Conservation (phyloP, 2,888 invertebrate genomes). For the Meteorus cinctellus region DNA sequence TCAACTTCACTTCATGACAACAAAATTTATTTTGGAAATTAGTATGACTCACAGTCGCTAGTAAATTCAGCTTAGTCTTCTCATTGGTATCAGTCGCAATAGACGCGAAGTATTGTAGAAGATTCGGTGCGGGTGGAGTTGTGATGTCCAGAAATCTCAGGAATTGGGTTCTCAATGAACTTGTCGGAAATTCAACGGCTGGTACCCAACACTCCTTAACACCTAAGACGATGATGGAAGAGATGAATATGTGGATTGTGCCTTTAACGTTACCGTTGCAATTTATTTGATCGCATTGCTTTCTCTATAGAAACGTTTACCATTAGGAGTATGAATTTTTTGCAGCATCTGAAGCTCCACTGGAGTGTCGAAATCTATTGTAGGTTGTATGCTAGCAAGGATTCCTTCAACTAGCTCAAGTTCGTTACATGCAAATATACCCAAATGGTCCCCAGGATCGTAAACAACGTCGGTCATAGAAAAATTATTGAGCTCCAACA, state of each 20-base stretch:
- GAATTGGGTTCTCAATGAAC: slow-evolving; percentile 84
- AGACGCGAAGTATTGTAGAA: slow-evolving; percentile 87
- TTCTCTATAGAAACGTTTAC: slow-evolving; percentile 68
- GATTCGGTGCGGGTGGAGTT: slow-evolving; percentile 90
- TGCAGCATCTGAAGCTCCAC: slow-evolving; percentile 87
- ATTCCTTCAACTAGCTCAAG: slow-evolving; percentile 86
- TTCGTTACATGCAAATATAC: slow-evolving; percentile 90
- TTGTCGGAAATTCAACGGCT: slow-evolving; percentile 87
- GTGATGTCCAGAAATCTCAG: slow-evolving; percentile 92
- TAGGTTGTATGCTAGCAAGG: slow-evolving; percentile 80
- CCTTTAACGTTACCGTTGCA: not conserved
- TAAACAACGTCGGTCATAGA: slow-evolving; percentile 78
- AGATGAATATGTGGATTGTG: not conserved
- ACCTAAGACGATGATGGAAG: slow-evolving; percentile 74
- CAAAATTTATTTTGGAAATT: not conserved
- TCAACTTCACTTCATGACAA: not conserved
- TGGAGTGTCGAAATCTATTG: slow-evolving; percentile 81
- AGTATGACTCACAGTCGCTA: slow-evolving; percentile 82
- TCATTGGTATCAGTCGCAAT: slow-evolving; percentile 86
- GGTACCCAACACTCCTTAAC: slow-evolving; percentile 90
- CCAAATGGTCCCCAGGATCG: slow-evolving; percentile 94
- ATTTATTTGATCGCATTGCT: not conserved
- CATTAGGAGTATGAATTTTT: slow-evolving; percentile 90
- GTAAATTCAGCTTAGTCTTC: slow-evolving; percentile 80
- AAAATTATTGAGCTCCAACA: slow-evolving; percentile 73